Evolutionary conservation across 1,140 invertebrate genomes (phyloP).

Genomic region (Drosophila fuyamai): DNA sequence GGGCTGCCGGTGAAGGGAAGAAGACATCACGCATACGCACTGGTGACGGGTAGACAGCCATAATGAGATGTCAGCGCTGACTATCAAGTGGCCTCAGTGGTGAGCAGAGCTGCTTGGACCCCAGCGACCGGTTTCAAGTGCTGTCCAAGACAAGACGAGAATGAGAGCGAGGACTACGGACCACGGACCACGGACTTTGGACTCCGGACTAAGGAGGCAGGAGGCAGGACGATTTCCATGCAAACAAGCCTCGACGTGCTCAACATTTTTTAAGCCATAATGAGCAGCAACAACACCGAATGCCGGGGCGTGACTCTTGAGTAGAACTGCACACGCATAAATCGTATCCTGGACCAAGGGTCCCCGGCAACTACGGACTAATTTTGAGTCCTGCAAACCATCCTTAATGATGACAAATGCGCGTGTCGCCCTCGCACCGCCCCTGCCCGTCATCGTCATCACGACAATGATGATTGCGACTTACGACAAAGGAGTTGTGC

Average conservation of each 20-base stretch:
- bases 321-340: slow-evolving; percentile 76
- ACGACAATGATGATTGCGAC: slow-evolving; percentile 62
- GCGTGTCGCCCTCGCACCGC: slow-evolving; percentile 12
- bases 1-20: background rate
- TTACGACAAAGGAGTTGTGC: slow-evolving; percentile 63
- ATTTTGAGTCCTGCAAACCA: slow-evolving; percentile 60
- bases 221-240: slow-evolving; percentile 47
- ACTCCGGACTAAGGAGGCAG: slow-evolving; percentile 2
- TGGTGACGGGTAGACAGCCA: slow-evolving; percentile 69
- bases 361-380: slow-evolving; percentile 44
- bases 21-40: slow-evolving; percentile 76
- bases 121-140: slow-evolving; percentile 75
- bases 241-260: slow-evolving; percentile 76
- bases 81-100: slow-evolving; percentile 73
- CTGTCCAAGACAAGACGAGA: slow-evolving; percentile 30
- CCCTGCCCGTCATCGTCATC: slow-evolving; percentile 13
- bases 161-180: slow-evolving; percentile 18
- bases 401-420: slow-evolving; percentile 81
- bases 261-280: slow-evolving; percentile 83
- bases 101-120: slow-evolving; percentile 54
- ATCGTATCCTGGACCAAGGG: slow-evolving; percentile 59
- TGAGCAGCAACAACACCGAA: slow-evolving; percentile 61
- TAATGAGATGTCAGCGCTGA: slow-evolving; percentile 81
- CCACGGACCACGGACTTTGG: slow-evolving; percentile 8
- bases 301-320: slow-evolving; percentile 70